Evolutionary conservation across 1,140 invertebrate genomes (phyloP).

Genomic region (Stegodyphus dumicola): DNA sequence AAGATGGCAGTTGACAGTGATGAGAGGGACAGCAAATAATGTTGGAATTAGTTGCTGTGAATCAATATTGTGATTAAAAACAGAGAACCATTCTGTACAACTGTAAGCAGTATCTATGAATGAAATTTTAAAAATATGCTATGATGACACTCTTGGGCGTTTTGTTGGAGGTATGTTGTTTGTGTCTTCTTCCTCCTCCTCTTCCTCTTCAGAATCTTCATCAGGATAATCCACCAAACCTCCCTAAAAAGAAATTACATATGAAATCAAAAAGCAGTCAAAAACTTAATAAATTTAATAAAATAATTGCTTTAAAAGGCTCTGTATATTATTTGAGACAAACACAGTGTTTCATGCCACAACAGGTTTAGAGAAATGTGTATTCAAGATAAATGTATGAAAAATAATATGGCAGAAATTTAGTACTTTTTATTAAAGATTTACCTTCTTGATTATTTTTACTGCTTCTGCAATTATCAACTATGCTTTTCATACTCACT

Average conservation of each 20-base stretch:
- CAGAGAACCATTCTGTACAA: slow-evolving; percentile 39
- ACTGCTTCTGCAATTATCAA: no score
- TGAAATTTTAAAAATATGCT: slow-evolving; percentile 57
- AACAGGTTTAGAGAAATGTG: no score
- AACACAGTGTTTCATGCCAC: no score
- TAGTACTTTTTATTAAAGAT: no score
- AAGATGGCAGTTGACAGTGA: slow-evolving; percentile 52
- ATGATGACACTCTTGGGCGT: slow-evolving; percentile 71
- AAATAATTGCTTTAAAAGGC: no score
- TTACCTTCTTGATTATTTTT: no score
- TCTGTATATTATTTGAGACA: no score
- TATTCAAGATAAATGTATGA: no score
- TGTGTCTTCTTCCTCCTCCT: slow-evolving; percentile 76
- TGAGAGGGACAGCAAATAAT: slow-evolving; percentile 19
- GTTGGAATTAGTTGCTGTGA: slow-evolving; percentile 13
- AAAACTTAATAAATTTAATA: no score
- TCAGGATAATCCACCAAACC: slow-evolving; percentile 96
- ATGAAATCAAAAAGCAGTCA: no score
- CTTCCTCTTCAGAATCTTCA: slow-evolving; percentile 91
- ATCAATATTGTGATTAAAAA: slow-evolving; percentile 37
- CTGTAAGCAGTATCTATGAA: background rate
- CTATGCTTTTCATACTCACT: no score
- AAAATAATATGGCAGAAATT: no score
- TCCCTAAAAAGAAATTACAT: slow-evolving; percentile 70
- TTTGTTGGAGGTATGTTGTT: slow-evolving; percentile 71